Conservation (phyloP, 23 tunicate species). For the Halocynthia aurantium region DNA sequence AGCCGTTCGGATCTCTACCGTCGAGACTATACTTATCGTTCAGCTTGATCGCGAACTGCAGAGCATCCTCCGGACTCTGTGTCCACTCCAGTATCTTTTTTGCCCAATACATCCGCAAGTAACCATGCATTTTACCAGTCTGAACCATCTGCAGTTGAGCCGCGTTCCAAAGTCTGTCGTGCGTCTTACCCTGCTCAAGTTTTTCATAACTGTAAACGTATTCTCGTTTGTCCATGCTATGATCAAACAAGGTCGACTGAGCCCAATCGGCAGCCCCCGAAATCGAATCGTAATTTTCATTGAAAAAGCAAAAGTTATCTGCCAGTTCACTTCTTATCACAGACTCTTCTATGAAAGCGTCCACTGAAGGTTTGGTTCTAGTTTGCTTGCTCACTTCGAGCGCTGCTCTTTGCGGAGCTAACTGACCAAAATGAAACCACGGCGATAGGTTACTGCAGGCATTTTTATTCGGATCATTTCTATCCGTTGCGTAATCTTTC, state of each 20-base stretch:
- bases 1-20: slow-evolving; percentile 11
- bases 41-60: slow-evolving; percentile 8
- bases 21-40: slow-evolving; percentile 5
- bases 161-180: slow-evolving; percentile 11
- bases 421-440: slow-evolving; percentile 14
- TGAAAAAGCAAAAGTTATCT: slow-evolving; percentile 9
- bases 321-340: slow-evolving; percentile 9
- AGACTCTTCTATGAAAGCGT: neutral
- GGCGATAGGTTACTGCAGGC: slow-evolving; percentile 4
- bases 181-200: slow-evolving; percentile 3
- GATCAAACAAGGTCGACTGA: neutral
- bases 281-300: slow-evolving; percentile 11
- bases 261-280: slow-evolving; percentile 10
- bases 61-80: slow-evolving; percentile 1
- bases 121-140: slow-evolving; percentile 18
- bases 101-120: slow-evolving; percentile 8
- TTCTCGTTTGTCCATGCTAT: slow-evolving; percentile 7
- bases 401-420: slow-evolving; percentile 5
- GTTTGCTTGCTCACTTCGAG: neutral
- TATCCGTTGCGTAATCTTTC: neutral
- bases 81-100: slow-evolving; percentile 13
- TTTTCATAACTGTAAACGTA: neutral
- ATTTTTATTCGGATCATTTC: slow-evolving; percentile 15
- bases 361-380: neutral
- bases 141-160: slow-evolving; percentile 12